Evolutionary conservation across 2,888 invertebrate genomes (phyloP), one percentile per base, ranked within the genome.

Genomic region (Phortica magna): DNA sequence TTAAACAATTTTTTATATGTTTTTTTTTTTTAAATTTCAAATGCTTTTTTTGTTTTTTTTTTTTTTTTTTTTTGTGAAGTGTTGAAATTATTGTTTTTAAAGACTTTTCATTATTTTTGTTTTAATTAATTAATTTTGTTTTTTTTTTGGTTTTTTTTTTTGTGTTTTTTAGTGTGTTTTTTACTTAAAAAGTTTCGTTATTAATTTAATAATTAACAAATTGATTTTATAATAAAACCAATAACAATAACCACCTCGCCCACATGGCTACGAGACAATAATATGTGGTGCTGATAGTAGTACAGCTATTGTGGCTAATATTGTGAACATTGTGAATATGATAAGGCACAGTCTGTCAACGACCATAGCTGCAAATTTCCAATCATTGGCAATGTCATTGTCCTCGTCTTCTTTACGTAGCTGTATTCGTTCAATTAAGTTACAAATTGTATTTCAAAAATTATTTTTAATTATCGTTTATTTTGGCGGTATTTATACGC

Each of bases 321-420:
- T 97, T 94, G 98, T 98, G 95, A 98, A 98, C 94, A 97, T 95
- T 94, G 98, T 98, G 96, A 99, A 99, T 94, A 98, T 96, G 95
- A 98, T 98, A 95, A 99, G 97, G 96, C 99, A 99, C 95, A 98
- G 95, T 95, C 98, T 96, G 95, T 99, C 99, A 94, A 99, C 98
- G 94, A 99, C 98, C 98, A 98, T 98, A 93, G 98, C 98, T 93
- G 98, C 98, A 94, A 98, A 99, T 94, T 98, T 98, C 99, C 99
- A 99, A 95, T 98, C 98, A 94, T 97, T 97, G 93, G 98, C 96
- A 93, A 98, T 94, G 93, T 97, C 97, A 93, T 96, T 95, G 91
- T 97, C 96, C 93, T 97, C 96, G 93, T 99, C 98, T 92, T 98
- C 98, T 93, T 96, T 96, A 93, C 97, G 96, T 94, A 98, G 95